Conservation (phyloP, 2,797 vertebrate genomes). For the Saguinus oedipus region DNA sequence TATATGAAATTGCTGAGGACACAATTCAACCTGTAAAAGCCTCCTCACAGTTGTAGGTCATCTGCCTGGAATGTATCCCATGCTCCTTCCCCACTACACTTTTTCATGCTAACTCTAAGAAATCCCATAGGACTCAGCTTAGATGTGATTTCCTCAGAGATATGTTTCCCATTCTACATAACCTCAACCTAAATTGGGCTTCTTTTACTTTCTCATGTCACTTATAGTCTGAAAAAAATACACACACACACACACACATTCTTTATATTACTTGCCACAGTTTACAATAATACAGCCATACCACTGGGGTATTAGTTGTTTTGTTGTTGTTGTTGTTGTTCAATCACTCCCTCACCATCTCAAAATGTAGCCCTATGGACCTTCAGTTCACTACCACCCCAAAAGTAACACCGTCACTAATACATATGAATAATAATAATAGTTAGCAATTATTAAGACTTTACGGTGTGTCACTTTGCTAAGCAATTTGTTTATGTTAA, state of each 20-base stretch:
- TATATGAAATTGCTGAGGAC: neutral
- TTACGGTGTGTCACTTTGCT: neutral
- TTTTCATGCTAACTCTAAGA: neutral
- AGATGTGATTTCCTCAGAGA: neutral
- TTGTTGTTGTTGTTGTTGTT: neutral
- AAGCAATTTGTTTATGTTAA: neutral
- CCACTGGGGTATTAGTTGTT: neutral
- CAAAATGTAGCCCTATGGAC: neutral
- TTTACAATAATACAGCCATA: neutral
- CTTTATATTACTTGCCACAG: neutral
- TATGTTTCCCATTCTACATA: neutral
- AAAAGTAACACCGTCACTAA: neutral
- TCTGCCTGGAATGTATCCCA: neutral
- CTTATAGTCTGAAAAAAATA: neutral
- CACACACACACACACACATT: too few species aligned
- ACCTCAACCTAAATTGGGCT: neutral
- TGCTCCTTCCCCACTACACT: neutral
- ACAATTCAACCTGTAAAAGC: neutral
- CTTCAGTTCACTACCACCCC: neutral
- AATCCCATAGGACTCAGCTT: neutral
- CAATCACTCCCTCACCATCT: neutral
- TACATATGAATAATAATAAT: neutral
- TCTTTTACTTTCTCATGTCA: neutral
- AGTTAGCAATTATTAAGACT: neutral
- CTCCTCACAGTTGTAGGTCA: neutral